phyloP scores from a whole-genome alignment of 2,113 vertebrate genomes.

The Cygnus buccinator region DNA sequence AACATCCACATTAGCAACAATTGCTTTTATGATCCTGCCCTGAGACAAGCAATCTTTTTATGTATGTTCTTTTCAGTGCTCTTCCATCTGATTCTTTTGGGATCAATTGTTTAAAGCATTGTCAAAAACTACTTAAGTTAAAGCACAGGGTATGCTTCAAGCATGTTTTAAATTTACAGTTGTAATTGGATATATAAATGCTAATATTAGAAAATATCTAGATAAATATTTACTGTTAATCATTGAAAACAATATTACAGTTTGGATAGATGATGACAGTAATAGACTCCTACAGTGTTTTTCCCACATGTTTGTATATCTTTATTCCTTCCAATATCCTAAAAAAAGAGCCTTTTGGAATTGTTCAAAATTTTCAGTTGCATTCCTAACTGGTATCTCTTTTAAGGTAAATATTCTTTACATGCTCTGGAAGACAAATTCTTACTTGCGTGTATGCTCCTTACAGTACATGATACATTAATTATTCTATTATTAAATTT shows the following conservation, averaged over 20 bases:
- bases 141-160: neutral
- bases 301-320: neutral
- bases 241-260: neutral
- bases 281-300: neutral
- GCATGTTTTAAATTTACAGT: neutral
- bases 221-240: neutral
- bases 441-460: neutral
- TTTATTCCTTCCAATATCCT: neutral
- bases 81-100: neutral
- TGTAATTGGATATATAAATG: neutral
- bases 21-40: neutral
- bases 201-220: neutral
- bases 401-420: neutral
- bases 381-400: neutral
- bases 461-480: neutral
- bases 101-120: neutral
- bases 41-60: neutral
- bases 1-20: neutral
- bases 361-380: neutral
- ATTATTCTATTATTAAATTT: neutral
- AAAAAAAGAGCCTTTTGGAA: neutral
- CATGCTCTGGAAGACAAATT: neutral
- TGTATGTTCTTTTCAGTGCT: neutral
- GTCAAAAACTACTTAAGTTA: neutral
- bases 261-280: neutral